These are phyloP conservation scores for Ophraella communa DNA, from an alignment of 2,888 invertebrate species.

Conservation along the genomic window DNA sequence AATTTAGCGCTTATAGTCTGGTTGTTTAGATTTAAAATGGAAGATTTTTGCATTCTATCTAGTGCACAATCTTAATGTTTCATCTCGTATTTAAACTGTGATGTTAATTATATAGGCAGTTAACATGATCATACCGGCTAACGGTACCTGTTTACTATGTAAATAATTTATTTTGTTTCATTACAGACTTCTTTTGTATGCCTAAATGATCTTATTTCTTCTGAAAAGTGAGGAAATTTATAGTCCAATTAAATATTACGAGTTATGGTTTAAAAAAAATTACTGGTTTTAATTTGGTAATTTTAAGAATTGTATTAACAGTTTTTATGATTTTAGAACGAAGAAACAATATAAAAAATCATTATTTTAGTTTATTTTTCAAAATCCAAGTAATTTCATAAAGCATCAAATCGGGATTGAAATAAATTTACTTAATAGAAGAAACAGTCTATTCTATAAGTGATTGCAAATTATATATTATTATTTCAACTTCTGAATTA, in stretches of 20 bases:
- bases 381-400: too few relatives aligned
- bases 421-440: too few relatives aligned
- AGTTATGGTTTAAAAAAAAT: too few relatives aligned
- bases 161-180: slow-evolving; percentile 24
- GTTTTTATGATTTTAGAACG: too few relatives aligned
- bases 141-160: slow-evolving; percentile 21
- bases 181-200: slow-evolving; percentile 13
- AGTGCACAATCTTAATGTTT: slow-evolving; percentile 35
- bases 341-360: too few relatives aligned
- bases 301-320: too few relatives aligned
- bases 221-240: neutral
- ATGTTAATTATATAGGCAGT: slow-evolving; percentile 37
- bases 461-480: slow-evolving; percentile 27
- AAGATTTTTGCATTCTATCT: slow-evolving; percentile 25
- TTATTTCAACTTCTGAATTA: slow-evolving; percentile 48
- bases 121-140: slow-evolving; percentile 40
- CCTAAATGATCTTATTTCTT: neutral
- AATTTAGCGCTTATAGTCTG: slow-evolving; percentile 29
- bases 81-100: slow-evolving; percentile 32
- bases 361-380: too few relatives aligned
- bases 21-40: slow-evolving; percentile 27
- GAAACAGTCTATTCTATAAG: too few relatives aligned
- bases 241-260: neutral
- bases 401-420: too few relatives aligned
- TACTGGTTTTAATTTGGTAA: too few relatives aligned